Evolutionary conservation across 1,140 invertebrate species (phyloP).

Genomic region (Drosophila nigromelanica): DNA sequence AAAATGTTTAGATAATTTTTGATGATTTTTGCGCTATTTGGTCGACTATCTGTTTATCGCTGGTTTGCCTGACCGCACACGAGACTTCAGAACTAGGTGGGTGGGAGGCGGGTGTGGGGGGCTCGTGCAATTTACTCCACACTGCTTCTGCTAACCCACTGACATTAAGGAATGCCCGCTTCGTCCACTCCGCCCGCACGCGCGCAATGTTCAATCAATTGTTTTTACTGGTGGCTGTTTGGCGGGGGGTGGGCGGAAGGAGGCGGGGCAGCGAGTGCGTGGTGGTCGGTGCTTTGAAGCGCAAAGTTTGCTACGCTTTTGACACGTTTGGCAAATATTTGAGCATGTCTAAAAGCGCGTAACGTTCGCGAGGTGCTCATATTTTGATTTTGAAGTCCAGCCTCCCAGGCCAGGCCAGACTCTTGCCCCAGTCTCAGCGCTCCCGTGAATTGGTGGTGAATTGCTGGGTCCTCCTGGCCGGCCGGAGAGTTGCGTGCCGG

Average conservation of each 20-base stretch:
- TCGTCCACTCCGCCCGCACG: neutral
- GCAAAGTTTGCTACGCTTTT: constrained; percentile 76
- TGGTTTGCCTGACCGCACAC: constrained; percentile 50
- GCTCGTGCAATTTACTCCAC: neutral
- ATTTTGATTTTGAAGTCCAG: constrained; percentile 60
- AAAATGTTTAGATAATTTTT: constrained; percentile 44
- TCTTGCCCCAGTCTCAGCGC: neutral
- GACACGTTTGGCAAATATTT: constrained; percentile 83
- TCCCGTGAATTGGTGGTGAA: neutral
- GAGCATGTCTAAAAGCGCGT: constrained; percentile 82
- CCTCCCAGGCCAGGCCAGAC: constrained; percentile 13
- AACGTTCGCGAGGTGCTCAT: constrained; percentile 65
- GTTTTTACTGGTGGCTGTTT: constrained; percentile 7
- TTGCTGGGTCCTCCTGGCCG: constrained; percentile 1
- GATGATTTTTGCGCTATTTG: constrained; percentile 21
- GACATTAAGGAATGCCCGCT: constrained; percentile 1
- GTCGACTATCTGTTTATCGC: constrained; percentile 43
- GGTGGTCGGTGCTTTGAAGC: constrained; percentile 39
- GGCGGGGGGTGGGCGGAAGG: neutral
- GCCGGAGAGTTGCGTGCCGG: constrained; percentile 58
- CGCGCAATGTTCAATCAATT: constrained; percentile 65
- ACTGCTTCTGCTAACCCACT: constrained; percentile 13
- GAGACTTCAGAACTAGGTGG: neutral
- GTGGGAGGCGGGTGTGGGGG: neutral
- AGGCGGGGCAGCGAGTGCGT: neutral